These are phyloP conservation scores for Bagarius yarrelli DNA, from an alignment of 2,113 vertebrate genomes.

Conservation along the genomic window DNA sequence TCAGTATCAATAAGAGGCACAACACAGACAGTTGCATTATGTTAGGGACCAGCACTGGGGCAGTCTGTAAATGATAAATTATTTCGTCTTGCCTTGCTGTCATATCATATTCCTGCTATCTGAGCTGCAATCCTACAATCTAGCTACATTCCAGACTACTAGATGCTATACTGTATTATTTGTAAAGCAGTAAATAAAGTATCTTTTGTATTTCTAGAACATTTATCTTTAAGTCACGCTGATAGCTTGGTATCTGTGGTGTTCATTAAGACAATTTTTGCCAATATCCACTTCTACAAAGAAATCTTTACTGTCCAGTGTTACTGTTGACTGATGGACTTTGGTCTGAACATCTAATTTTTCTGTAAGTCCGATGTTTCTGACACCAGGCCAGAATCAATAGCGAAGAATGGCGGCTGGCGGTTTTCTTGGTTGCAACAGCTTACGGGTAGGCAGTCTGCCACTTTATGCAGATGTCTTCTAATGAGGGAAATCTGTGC, in stretches of 20 bases:
- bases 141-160: background rate
- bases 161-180: background rate
- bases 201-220: too few species aligned
- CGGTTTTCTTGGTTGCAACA: conserved; percentile 30
- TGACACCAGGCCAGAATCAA: conserved; percentile 44
- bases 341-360: conserved; percentile 39
- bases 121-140: background rate
- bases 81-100: conserved; percentile 15
- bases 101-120: background rate
- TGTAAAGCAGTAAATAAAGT: too few species aligned
- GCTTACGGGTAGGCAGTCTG: conserved; percentile 37
- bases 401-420: conserved; percentile 32
- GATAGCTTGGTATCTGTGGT: background rate
- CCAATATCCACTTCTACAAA: conserved; percentile 3
- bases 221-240: too few species aligned
- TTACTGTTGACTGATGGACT: conserved; percentile 47
- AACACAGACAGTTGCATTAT: conserved; percentile 39
- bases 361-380: conserved; percentile 39
- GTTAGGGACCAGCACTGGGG: background rate
- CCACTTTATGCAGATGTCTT: conserved; percentile 41
- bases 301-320: conserved; percentile 4
- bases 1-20: conserved; percentile 27
- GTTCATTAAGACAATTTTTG: conserved; percentile 1
- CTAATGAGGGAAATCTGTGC: conserved; percentile 55
- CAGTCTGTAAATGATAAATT: conserved; percentile 30